These are phyloP conservation scores for Drosophila teissieri DNA, from an alignment of 1,140 invertebrate genomes.

Conservation along the genomic window DNA sequence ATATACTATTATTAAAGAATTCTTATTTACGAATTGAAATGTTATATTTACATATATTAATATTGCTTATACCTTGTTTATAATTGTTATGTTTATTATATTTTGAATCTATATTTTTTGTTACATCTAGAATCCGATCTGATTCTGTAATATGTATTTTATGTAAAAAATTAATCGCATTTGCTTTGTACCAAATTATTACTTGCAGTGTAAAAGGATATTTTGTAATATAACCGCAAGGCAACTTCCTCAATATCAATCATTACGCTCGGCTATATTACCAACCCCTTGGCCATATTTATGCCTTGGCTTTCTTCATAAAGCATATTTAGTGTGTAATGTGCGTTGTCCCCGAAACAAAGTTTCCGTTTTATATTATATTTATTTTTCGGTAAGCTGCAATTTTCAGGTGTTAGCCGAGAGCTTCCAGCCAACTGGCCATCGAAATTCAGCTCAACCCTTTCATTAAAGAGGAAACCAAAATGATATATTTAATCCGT, in stretches of 20 bases:
- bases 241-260: slow-evolving; percentile 80
- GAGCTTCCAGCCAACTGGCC: slow-evolving; percentile 33
- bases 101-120: too few relatives aligned
- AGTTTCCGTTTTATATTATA: slow-evolving; percentile 61
- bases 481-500: slow-evolving; percentile 83
- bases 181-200: too few relatives aligned
- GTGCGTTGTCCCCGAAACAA: slow-evolving; percentile 30
- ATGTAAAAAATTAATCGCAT: too few relatives aligned
- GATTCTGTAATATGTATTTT: too few relatives aligned
- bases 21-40: too few relatives aligned
- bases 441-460: slow-evolving; percentile 58
- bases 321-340: slow-evolving; percentile 56
- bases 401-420: slow-evolving; percentile 74
- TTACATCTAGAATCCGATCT: too few relatives aligned
- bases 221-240: slow-evolving; percentile 61
- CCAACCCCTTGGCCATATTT: slow-evolving; percentile 56
- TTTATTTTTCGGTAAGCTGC: slow-evolving; percentile 54
- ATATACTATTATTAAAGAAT: accelerated
- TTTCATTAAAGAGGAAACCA: slow-evolving; percentile 72
- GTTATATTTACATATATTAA: too few relatives aligned
- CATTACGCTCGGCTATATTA: slow-evolving; percentile 71
- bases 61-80: not conserved
- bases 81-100: not conserved
- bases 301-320: slow-evolving; percentile 65
- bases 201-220: slow-evolving; percentile 42